Percentiles rank a stretch among this genome's conserved stretches.
These are phyloP conservation scores for Leptinotarsa lineolata DNA, from an alignment of 1,140 invertebrate species.

Conservation along the genomic window DNA sequence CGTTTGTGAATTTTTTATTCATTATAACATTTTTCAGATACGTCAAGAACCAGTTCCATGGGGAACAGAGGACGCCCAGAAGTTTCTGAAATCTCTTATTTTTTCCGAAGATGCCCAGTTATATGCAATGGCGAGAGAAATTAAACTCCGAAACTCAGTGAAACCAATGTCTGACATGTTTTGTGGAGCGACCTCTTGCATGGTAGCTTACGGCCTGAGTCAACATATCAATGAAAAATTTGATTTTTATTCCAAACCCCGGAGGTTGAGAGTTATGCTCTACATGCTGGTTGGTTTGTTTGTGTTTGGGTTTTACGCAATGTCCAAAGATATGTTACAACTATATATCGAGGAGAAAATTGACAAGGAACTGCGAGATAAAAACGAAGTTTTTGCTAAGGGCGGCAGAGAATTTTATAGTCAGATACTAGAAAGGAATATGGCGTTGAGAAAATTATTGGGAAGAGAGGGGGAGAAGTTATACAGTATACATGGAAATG, in stretches of 20 bases:
- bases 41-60: constrained; percentile 64
- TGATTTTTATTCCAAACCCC: constrained; percentile 62
- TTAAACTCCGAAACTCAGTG: constrained; percentile 63
- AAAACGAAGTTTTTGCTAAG: constrained; percentile 67
- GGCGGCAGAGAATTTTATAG: constrained; percentile 77
- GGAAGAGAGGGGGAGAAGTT: constrained; percentile 62
- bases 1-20: no score
- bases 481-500: constrained; percentile 72
- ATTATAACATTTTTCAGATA: constrained; percentile 58
- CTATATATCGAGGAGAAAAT: constrained; percentile 64
- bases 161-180: constrained; percentile 61
- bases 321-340: constrained; percentile 67
- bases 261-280: constrained; percentile 58
- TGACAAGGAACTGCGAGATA: constrained; percentile 64
- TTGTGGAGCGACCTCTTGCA: constrained; percentile 51
- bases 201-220: constrained; percentile 58
- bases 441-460: constrained; percentile 69
- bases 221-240: constrained; percentile 60
- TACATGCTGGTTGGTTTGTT: constrained; percentile 65
- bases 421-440: constrained; percentile 73
- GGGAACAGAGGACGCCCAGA: constrained; percentile 63
- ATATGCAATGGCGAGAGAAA: constrained; percentile 76
- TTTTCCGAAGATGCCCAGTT: constrained; percentile 75
- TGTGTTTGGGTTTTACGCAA: constrained; percentile 64
- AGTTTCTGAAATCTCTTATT: constrained; percentile 67